phyloP scores from a whole-genome alignment of 2,888 invertebrate species.

The Aphrophora alni region DNA sequence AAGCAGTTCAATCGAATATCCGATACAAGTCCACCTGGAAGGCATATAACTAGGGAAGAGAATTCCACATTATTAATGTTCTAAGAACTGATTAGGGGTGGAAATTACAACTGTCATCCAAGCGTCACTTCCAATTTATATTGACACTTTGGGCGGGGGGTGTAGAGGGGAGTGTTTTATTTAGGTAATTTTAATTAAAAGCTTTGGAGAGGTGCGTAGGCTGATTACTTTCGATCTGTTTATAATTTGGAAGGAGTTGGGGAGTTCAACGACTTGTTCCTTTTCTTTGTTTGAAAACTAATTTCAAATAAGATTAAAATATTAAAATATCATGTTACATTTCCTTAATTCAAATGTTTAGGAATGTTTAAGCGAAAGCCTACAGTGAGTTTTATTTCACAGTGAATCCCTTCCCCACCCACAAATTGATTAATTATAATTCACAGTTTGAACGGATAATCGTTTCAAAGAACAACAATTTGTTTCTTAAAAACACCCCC shows the following conservation, averaged over 20 bases:
- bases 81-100: background rate
- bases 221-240: background rate
- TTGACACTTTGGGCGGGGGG: background rate
- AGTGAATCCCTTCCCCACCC: too few species aligned
- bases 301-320: background rate
- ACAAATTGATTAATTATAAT: too few species aligned
- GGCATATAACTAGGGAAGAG: too few species aligned
- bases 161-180: background rate
- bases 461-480: too few species aligned
- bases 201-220: background rate
- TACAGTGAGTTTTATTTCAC: too few species aligned
- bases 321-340: background rate
- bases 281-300: background rate
- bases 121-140: background rate
- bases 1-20: too few species aligned
- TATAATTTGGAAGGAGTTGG: background rate
- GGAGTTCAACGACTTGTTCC: background rate
- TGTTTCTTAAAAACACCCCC: too few species aligned
- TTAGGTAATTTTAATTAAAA: conserved; percentile 9
- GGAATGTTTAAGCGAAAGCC: too few species aligned
- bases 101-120: background rate
- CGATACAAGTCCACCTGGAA: too few species aligned
- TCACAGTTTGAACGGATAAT: too few species aligned
- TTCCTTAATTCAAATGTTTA: too few species aligned
- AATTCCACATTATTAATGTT: too few species aligned